phyloP scores from a whole-genome alignment of 2,113 vertebrate species.

The Misgurnus mizolepis region DNA sequence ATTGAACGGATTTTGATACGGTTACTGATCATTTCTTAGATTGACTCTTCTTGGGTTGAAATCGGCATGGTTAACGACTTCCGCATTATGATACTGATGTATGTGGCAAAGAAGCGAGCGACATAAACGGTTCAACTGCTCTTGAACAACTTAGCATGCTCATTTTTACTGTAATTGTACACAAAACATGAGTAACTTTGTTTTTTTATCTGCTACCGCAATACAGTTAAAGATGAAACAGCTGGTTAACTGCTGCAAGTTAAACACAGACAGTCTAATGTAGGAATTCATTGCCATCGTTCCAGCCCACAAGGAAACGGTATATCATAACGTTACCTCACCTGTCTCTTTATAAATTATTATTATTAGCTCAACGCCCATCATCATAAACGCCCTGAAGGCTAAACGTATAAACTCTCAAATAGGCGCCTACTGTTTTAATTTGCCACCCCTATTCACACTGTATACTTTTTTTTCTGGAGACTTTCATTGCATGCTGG shows the following conservation, averaged over 20 bases:
- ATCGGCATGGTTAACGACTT: slow-evolving; percentile 64
- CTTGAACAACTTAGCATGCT: background rate
- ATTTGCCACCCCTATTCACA: background rate
- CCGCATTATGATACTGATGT: slow-evolving; percentile 62
- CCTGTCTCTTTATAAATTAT: background rate
- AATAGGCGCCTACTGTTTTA: background rate
- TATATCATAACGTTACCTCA: background rate
- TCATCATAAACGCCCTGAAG: background rate
- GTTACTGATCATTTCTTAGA: background rate
- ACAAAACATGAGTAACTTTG: background rate
- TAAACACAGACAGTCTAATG: no score
- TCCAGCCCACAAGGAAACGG: background rate
- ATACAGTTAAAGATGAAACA: background rate
- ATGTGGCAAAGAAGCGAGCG: background rate
- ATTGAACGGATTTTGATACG: background rate
- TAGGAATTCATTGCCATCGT: background rate
- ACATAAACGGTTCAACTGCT: background rate
- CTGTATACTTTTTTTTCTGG: background rate
- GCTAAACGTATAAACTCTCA: no score
- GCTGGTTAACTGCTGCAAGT: background rate
- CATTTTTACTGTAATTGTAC: slow-evolving; percentile 4
- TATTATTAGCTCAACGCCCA: background rate
- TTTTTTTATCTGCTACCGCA: background rate
- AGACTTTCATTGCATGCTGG: background rate
- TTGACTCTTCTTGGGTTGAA: background rate